Evolutionary conservation across 2,113 vertebrate genomes (phyloP), one percentile per base, ranked within the genome.

Genomic region (Triplophysa siluroides): DNA sequence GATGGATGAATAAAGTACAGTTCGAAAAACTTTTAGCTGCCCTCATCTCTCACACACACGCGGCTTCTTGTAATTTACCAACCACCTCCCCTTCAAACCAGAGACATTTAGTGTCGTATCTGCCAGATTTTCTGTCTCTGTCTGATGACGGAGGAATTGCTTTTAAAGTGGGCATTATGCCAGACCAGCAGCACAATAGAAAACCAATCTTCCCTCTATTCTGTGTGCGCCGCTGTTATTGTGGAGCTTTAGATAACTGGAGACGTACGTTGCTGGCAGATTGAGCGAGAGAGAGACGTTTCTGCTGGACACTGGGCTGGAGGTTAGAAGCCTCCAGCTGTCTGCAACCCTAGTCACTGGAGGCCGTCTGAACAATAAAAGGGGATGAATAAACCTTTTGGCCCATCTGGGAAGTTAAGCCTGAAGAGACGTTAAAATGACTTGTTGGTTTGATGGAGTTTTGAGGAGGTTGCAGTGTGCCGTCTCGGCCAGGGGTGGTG

Each of bases 141-240:
- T 85, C 93, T 95, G 95, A 96, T 95, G 94, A 95, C 94, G 93
- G 93, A 94, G 90, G 94, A 95, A 95, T 95, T 95, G 95, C 94
- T 96, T 96, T 95, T 95, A 96, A 95, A 95, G 94, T 95, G 94
- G 95, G 95, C 94, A 96, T 95, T 95, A 95, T 96, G 94, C 95
- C 94, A 94, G 94, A 93, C 94, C 93, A 93, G 93, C 93, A 93
- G 94, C 93, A 95, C 94, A 95, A 95, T 95, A 94, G 94, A 83
- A 95, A 95, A 95, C 94, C 95, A 96, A 95, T 95, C 94, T 95
- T 94, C 93, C 93, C 93, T 92, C 93, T 92, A 94, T 95, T 95
- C 94, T 95, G 93, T 92, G 93, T 93, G 93, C 95, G 92, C 94
- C 92, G 93, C 94, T 94, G 93, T 95, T 95, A 95, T 95, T 95